A percentile compares a stretch with the other conserved stretches of the same genome.
These are phyloP conservation scores for Myotis vivesi DNA, from an alignment of 2,797 vertebrate species.

Conservation along the genomic window DNA sequence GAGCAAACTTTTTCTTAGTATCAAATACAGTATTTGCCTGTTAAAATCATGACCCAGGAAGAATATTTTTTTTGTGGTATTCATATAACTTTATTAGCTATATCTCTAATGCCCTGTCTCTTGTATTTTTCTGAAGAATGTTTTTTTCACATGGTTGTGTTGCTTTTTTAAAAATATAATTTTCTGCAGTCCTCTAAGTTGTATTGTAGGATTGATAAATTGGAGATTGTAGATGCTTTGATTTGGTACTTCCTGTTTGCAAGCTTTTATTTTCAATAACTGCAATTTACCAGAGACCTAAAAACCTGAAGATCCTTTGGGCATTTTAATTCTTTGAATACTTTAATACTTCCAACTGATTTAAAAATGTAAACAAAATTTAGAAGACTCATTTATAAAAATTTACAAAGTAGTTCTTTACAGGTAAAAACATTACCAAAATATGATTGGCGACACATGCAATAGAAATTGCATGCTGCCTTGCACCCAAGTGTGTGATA, in stretches of 20 bases:
- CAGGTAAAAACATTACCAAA: background rate
- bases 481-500: background rate
- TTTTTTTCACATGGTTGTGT: background rate
- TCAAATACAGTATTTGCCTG: background rate
- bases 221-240: background rate
- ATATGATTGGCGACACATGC: background rate
- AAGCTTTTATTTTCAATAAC: background rate
- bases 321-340: background rate
- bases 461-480: background rate
- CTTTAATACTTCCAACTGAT: background rate
- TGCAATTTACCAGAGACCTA: background rate
- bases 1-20: background rate
- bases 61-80: background rate
- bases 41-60: background rate
- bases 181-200: background rate
- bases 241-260: background rate
- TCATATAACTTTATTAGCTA: background rate
- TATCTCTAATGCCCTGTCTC: background rate
- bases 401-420: constrained; percentile 27
- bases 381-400: background rate
- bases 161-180: background rate
- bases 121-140: background rate
- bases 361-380: background rate
- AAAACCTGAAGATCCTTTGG: background rate
- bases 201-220: background rate